phyloP scores from a whole-genome alignment of 1,140 invertebrate genomes.

The Hylaeus anthracinus region DNA sequence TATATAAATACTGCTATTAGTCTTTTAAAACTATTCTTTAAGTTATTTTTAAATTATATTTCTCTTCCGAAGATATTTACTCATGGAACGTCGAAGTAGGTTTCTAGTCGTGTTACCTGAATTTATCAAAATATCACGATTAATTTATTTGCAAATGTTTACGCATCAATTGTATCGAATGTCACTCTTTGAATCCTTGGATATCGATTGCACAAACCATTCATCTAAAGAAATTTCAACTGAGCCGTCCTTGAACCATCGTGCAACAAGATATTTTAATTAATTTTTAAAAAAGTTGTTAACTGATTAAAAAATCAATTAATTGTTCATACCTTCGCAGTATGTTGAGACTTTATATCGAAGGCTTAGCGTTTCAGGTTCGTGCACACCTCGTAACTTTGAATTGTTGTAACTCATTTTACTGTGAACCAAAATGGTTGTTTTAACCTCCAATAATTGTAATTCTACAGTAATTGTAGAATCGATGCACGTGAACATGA shows the following conservation, averaged over 20 bases:
- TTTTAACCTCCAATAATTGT: too few relatives aligned
- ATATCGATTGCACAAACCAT: background rate
- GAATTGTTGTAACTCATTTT: background rate
- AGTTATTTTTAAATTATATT: background rate
- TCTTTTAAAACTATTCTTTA: background rate
- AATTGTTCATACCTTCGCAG: background rate
- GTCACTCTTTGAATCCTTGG: background rate
- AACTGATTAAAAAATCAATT: background rate
- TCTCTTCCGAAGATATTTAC: too few relatives aligned
- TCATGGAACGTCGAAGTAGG: too few relatives aligned
- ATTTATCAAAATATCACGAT: conserved; percentile 3
- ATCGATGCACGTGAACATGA: too few relatives aligned
- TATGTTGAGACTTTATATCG: background rate
- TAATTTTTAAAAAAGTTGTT: too few relatives aligned
- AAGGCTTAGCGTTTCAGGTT: background rate
- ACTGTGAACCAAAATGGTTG: too few relatives aligned
- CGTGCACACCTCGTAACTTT: background rate
- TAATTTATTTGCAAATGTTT: background rate
- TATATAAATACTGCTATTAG: background rate
- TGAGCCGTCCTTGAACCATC: too few relatives aligned
- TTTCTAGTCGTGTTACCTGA: background rate
- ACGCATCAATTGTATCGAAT: background rate
- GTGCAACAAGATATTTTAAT: too few relatives aligned
- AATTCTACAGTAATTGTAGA: too few relatives aligned
- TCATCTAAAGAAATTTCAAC: too few relatives aligned